phyloP scores from a whole-genome alignment of 1,140 invertebrate species.

The Apis dorsata region DNA sequence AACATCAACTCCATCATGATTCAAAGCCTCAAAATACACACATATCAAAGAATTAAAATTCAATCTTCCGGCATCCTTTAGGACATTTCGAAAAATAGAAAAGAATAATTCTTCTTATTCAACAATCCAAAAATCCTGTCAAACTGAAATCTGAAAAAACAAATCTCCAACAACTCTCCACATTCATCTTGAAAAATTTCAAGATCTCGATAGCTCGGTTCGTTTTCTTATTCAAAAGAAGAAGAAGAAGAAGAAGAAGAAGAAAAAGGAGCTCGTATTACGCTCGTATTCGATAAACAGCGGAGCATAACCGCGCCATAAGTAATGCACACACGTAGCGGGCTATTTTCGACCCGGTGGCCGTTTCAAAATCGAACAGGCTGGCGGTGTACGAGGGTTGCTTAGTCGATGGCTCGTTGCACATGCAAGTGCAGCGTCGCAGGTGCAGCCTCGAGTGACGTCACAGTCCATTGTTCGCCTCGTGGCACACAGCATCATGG shows the following conservation, averaged over 20 bases:
- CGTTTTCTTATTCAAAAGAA: background rate
- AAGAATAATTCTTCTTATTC: too few species aligned
- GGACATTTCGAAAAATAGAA: too few species aligned
- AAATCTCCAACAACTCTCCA: background rate
- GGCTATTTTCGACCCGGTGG: constrained; percentile 18
- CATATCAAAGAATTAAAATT: too few species aligned
- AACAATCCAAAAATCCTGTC: too few species aligned
- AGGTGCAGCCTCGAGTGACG: constrained; percentile 58
- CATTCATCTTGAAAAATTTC: background rate
- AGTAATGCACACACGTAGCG: background rate
- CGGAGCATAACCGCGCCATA: background rate
- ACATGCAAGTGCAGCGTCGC: constrained; percentile 35
- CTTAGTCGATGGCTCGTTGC: background rate
- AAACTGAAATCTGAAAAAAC: background rate
- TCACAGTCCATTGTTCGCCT: constrained; percentile 55
- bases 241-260: background rate
- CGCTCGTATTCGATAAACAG: constrained; percentile 13
- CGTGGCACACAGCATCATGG: constrained; percentile 24
- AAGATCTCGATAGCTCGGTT: too few species aligned
- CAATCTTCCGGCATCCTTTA: too few species aligned
- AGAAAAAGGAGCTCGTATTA: background rate
- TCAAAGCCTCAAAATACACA: too few species aligned
- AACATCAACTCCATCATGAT: too few species aligned
- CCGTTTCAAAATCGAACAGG: constrained; percentile 15
- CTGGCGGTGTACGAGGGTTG: background rate